Evolutionary conservation across 2,888 invertebrate species (phyloP).

Genomic region (Myathropa florea): DNA sequence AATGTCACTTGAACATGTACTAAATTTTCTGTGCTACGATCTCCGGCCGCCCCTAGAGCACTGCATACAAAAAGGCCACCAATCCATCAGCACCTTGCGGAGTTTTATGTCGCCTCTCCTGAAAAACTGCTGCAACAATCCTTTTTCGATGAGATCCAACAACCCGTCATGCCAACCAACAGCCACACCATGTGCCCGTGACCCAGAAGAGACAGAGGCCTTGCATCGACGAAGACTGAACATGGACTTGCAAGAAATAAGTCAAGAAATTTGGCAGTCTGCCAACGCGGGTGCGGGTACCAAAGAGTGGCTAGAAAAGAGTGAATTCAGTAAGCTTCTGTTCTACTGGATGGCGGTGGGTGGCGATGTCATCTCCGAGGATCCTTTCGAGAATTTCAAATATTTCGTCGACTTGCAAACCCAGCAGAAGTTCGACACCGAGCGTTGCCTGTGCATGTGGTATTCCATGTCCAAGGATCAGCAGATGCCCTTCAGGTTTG

Average conservation of each 20-base stretch:
- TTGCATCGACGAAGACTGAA: neutral
- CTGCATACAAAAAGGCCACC: neutral
- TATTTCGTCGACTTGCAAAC: neutral
- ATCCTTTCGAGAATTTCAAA: conserved; percentile 24
- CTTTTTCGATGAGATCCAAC: neutral
- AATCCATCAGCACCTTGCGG: neutral
- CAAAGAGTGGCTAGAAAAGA: neutral
- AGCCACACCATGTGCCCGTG: too few relatives aligned
- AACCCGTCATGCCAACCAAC: neutral
- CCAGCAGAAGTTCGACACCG: neutral
- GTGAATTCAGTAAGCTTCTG: neutral
- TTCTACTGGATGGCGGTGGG: conserved; percentile 13
- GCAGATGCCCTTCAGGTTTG: conserved; percentile 18
- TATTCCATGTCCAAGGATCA: neutral
- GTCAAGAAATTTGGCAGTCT: neutral
- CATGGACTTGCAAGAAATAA: neutral
- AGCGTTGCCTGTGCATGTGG: neutral
- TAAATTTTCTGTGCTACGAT: conserved; percentile 26
- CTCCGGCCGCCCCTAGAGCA: conserved; percentile 1
- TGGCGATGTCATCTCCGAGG: conserved; percentile 1
- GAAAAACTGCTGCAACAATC: neutral
- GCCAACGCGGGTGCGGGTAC: neutral
- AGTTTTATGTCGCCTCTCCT: neutral
- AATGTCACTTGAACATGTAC: neutral
- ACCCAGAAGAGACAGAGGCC: neutral